phyloP scores from a whole-genome alignment of 2,888 invertebrate species.

The Teleiodes luculella region DNA sequence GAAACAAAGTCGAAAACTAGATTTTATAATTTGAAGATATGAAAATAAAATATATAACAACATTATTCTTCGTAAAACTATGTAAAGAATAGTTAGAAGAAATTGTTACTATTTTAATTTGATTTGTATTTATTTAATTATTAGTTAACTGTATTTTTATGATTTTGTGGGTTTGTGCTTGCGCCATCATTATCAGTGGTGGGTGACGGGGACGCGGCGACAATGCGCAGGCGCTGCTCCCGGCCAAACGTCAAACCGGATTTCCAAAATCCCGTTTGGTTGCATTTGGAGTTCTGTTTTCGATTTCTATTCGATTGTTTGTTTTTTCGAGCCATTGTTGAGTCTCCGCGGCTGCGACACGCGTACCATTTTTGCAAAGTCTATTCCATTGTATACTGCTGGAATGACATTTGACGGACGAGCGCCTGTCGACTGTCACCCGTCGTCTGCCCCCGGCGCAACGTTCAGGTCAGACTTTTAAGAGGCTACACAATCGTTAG shows the following conservation, averaged over 20 bases:
- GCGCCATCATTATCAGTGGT: background rate
- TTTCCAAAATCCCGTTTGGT: constrained; percentile 76
- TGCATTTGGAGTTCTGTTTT: constrained; percentile 72
- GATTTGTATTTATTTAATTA: no score
- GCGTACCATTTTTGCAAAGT: constrained; percentile 74
- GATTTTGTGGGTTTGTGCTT: background rate
- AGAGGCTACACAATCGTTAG: constrained; percentile 32
- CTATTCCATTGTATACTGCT: constrained; percentile 66
- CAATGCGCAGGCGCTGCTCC: constrained; percentile 45
- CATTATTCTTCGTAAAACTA: no score
- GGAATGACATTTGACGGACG: constrained; percentile 73
- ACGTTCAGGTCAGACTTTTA: constrained; percentile 40
- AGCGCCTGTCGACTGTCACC: constrained; percentile 32
- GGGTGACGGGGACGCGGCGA: constrained; percentile 24
- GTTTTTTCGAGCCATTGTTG: constrained; percentile 73
- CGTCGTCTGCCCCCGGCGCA: constrained; percentile 29
- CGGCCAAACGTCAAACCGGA: constrained; percentile 71
- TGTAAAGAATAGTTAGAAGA: no score
- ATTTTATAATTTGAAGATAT: no score
- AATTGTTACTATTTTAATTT: no score
- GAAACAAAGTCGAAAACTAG: no score
- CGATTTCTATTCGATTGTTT: constrained; percentile 77
- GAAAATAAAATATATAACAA: no score
- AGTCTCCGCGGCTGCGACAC: constrained; percentile 61
- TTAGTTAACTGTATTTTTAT: background rate